These are phyloP conservation scores for Eurois occulta DNA, from an alignment of 2,888 invertebrate genomes.

Conservation along the genomic window DNA sequence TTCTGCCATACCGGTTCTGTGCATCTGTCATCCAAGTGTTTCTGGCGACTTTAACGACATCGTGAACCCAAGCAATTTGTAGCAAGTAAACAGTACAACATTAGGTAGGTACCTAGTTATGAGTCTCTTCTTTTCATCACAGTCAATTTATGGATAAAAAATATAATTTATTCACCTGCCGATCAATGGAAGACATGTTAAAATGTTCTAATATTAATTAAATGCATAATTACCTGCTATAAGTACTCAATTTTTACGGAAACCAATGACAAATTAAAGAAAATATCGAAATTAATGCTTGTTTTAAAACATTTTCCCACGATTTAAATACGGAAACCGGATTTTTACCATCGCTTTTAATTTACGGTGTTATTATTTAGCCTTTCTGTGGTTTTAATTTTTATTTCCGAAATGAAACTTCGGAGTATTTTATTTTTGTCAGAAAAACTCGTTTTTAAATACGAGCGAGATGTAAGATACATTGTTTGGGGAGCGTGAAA, in stretches of 20 bases:
- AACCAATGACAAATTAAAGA: not conserved
- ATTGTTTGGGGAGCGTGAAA: constrained; percentile 26
- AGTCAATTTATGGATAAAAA: rapidly evolving
- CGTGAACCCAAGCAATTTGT: not conserved
- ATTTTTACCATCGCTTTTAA: not conserved
- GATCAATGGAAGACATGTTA: not conserved
- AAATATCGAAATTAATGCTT: constrained; percentile 1
- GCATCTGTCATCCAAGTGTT: not conserved
- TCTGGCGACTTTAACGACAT: not conserved
- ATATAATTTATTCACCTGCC: not conserved
- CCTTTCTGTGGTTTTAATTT: constrained; percentile 3
- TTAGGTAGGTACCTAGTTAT: not conserved
- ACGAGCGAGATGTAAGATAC: constrained; percentile 29
- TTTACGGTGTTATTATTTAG: not conserved
- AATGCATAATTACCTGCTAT: constrained; percentile 45
- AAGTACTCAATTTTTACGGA: constrained; percentile 30
- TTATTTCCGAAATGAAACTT: constrained; percentile 40
- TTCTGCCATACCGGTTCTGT: not conserved
- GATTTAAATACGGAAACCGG: not conserved
- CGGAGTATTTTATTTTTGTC: constrained; percentile 58
- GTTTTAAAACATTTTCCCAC: constrained; percentile 16
- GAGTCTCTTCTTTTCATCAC: not conserved
- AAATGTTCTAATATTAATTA: not conserved
- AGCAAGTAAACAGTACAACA: not conserved
- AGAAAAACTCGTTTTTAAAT: constrained; percentile 50